Evolutionary conservation across 1,140 invertebrate genomes (phyloP).

Genomic region (Steinernema khuongi): DNA sequence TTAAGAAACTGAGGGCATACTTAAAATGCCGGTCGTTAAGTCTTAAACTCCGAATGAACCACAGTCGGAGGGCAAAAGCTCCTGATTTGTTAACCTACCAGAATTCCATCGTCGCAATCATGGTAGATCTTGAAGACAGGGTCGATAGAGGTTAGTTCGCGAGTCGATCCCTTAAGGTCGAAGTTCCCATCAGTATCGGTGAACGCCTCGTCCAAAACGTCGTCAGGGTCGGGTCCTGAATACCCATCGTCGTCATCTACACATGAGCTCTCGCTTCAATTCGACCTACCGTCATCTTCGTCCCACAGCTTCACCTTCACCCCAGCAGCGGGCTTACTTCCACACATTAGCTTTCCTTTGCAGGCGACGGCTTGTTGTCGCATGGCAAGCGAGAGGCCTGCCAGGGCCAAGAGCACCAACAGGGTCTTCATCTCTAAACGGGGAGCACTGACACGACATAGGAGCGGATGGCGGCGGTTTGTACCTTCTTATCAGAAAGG

Average conservation of each 20-base stretch:
- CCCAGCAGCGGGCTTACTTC: constrained; percentile 33
- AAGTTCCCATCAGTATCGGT: constrained; percentile 38
- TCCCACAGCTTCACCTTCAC: constrained; percentile 42
- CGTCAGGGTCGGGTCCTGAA: constrained; percentile 42
- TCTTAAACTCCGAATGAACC: too few species aligned
- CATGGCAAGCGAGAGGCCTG: constrained; percentile 31
- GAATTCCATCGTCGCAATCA: constrained; percentile 37
- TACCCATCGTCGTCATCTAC: neutral
- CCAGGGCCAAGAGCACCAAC: constrained; percentile 18
- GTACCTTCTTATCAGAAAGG: neutral
- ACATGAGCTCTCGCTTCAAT: neutral
- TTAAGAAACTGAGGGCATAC: neutral
- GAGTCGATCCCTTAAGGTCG: constrained; percentile 26
- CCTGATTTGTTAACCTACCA: too few species aligned
- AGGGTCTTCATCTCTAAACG: neutral
- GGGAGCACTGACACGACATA: too few species aligned
- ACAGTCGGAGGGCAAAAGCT: too few species aligned
- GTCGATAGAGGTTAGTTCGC: constrained; percentile 40
- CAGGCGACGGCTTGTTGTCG: constrained; percentile 36
- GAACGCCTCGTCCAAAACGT: constrained; percentile 37
- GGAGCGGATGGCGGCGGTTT: neutral
- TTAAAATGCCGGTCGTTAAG: too few species aligned
- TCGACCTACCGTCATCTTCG: constrained; percentile 34
- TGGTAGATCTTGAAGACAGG: constrained; percentile 44
- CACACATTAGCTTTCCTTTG: constrained; percentile 36